These are phyloP conservation scores for Scomber japonicus DNA, from an alignment of 2,113 vertebrate species.

Conservation along the genomic window DNA sequence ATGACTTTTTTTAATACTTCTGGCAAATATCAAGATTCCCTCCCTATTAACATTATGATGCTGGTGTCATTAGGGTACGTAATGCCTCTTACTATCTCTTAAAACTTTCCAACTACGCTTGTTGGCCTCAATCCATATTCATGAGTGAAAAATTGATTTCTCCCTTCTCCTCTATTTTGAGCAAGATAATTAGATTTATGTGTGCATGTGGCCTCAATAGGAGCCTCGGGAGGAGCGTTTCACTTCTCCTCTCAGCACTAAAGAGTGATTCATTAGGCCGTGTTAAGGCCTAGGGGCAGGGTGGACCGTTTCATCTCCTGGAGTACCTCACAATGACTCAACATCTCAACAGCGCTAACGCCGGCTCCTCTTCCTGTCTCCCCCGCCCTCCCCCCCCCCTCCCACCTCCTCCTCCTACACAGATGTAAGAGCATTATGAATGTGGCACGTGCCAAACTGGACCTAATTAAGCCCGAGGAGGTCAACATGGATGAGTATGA, in stretches of 20 bases:
- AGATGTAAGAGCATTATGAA: slow-evolving; percentile 98
- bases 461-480: slow-evolving; percentile 96
- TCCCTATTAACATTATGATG: not conserved
- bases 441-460: slow-evolving; percentile 96
- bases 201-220: slow-evolving; percentile 76
- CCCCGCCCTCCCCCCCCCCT: not conserved
- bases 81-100: slow-evolving; percentile 38
- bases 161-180: slow-evolving; percentile 81
- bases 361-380: slow-evolving; percentile 29
- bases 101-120: slow-evolving; percentile 65
- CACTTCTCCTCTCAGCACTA: slow-evolving; percentile 80
- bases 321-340: slow-evolving; percentile 69
- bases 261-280: slow-evolving; percentile 82
- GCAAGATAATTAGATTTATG: slow-evolving; percentile 83
- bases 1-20: slow-evolving; percentile 16
- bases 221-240: slow-evolving; percentile 78
- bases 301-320: slow-evolving; percentile 64
- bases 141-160: slow-evolving; percentile 82
- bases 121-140: slow-evolving; percentile 81
- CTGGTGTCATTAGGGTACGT: slow-evolving; percentile 8
- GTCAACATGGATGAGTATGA: slow-evolving; percentile 97
- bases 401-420: slow-evolving; percentile 44
- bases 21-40: not conserved
- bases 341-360: slow-evolving; percentile 33
- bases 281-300: slow-evolving; percentile 68